Conservation (phyloP, 2,113 vertebrate genomes). For the Sterna hirundo region DNA sequence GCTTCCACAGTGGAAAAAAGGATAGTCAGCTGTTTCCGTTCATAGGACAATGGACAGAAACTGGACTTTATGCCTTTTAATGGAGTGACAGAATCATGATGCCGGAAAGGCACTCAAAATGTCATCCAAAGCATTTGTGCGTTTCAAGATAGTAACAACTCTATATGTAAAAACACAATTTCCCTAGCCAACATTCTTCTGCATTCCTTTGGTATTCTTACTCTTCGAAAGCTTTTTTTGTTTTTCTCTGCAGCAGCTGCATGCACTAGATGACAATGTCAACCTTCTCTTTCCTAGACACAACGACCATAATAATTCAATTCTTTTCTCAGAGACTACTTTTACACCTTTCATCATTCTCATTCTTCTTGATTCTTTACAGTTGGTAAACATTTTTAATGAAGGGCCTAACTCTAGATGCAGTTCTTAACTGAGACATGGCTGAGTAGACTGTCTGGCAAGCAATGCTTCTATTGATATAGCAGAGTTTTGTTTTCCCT, state of each 20-base stretch:
- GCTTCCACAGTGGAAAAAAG: not conserved
- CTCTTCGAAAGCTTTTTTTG: not conserved
- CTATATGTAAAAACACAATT: not conserved
- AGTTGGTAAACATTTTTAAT: not conserved
- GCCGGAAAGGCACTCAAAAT: not conserved
- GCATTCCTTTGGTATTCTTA: not conserved
- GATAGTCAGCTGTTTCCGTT: not conserved
- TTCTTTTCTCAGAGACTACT: not conserved
- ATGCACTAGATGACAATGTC: not conserved
- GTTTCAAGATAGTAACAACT: not conserved
- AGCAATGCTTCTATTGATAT: not conserved
- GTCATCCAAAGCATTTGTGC: not conserved
- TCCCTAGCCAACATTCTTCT: not conserved
- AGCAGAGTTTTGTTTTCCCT: not conserved
- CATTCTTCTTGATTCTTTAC: not conserved
- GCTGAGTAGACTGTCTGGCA: not conserved
- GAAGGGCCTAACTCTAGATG: not conserved
- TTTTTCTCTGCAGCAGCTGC: slow-evolving; percentile 15
- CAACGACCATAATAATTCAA: not conserved
- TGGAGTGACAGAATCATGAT: not conserved
- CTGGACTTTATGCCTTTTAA: not conserved
- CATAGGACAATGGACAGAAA: not conserved
- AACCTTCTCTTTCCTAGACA: not conserved
- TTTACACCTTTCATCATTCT: not conserved
- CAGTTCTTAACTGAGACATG: not conserved